phyloP scores from a whole-genome alignment of 2,113 vertebrate species.

The Orthonyx spaldingii region DNA sequence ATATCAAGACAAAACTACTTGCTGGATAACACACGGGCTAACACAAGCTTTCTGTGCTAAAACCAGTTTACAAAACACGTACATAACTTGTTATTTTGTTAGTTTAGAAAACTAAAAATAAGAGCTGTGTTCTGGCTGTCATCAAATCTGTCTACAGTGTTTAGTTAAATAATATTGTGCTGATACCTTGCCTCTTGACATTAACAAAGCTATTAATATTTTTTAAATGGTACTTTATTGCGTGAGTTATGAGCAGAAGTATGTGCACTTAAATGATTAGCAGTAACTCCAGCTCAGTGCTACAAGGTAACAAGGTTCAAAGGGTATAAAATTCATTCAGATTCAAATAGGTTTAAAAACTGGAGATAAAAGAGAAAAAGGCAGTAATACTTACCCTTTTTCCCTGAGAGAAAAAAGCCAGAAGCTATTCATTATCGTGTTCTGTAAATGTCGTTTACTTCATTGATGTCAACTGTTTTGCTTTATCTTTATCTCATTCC shows the following conservation, averaged over 20 bases:
- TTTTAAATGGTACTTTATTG: background rate
- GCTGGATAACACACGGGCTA: background rate
- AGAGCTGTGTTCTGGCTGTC: constrained; percentile 3
- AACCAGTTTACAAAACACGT: background rate
- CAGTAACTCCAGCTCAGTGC: background rate
- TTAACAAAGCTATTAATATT: background rate
- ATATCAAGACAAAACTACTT: background rate
- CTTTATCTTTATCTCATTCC: constrained; percentile 45
- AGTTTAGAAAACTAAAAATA: constrained; percentile 20
- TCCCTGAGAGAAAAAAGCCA: background rate
- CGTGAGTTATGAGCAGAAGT: background rate
- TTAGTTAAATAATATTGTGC: background rate
- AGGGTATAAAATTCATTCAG: background rate
- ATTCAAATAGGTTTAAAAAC: background rate
- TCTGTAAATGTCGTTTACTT: background rate
- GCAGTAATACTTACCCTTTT: background rate
- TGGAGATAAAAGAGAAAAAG: background rate
- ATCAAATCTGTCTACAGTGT: background rate
- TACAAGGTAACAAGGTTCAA: background rate
- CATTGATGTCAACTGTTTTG: constrained; percentile 25
- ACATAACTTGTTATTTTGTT: background rate
- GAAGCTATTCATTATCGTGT: background rate
- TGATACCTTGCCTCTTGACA: background rate
- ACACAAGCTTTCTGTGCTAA: background rate
- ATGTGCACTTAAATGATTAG: background rate